These are phyloP conservation scores for Pedetes capensis DNA, from an alignment of 2,113 vertebrate species.

Conservation along the genomic window DNA sequence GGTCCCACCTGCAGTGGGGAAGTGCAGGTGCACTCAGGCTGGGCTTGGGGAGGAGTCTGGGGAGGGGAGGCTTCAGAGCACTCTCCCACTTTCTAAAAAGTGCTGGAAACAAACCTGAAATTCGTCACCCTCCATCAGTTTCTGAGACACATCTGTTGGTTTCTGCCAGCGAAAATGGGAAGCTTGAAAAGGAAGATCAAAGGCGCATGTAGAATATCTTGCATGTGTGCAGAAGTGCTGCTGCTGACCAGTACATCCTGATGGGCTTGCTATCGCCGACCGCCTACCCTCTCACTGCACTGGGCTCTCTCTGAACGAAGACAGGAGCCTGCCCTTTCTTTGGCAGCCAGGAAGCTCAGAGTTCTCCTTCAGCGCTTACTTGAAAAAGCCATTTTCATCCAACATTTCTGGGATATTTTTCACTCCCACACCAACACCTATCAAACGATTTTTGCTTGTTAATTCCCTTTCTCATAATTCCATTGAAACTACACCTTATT, in stretches of 20 bases:
- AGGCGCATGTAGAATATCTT: not conserved
- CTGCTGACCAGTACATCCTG: not conserved
- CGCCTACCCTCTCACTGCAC: rapidly evolving
- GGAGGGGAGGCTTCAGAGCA: not conserved
- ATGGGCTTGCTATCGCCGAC: rapidly evolving
- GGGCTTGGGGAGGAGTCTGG: rapidly evolving
- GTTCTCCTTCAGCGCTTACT: not conserved
- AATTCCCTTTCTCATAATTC: slow-evolving; percentile 15
- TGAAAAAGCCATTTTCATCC: not conserved
- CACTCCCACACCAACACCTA: not conserved
- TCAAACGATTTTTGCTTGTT: not conserved
- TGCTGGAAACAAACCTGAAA: not conserved
- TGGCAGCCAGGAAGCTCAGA: not conserved
- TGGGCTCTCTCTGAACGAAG: not conserved
- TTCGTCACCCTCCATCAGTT: not conserved
- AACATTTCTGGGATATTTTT: not conserved
- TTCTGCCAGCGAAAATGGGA: slow-evolving; percentile 30
- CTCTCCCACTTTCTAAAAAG: not conserved
- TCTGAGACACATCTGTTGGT: slow-evolving; percentile 26
- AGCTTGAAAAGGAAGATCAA: not conserved
- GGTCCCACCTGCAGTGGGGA: not conserved
- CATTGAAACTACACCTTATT: not conserved
- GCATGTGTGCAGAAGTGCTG: not conserved
- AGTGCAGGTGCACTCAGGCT: not conserved
- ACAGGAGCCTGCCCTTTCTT: not conserved